Evolutionary conservation across 2,888 invertebrate species (phyloP).

Genomic region (Dendrolimus houi): DNA sequence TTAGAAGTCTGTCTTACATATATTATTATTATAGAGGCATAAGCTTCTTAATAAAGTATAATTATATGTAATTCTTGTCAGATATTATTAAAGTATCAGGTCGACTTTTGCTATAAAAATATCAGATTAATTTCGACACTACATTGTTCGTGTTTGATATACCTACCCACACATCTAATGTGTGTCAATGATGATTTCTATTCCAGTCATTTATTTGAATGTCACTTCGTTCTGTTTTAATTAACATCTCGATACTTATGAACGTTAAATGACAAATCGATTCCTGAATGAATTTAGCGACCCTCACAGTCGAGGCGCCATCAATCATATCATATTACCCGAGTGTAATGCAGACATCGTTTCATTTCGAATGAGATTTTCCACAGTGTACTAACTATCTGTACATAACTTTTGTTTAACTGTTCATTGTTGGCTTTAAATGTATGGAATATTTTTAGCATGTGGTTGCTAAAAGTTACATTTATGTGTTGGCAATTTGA

Average conservation of each 20-base stretch:
- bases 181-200: neutral
- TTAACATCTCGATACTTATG: conserved; percentile 32
- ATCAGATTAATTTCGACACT: conserved; percentile 16
- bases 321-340: conserved; percentile 39
- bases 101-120: conserved; percentile 6
- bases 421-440: neutral
- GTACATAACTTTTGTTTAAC: neutral
- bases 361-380: conserved; percentile 3
- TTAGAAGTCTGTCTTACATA: conserved; percentile 36
- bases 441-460: neutral
- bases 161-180: neutral
- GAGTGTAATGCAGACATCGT: conserved; percentile 12
- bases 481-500: conserved; percentile 12
- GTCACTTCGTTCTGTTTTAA: conserved; percentile 21
- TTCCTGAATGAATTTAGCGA: conserved; percentile 44
- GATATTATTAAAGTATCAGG: conserved; percentile 6
- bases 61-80: conserved; percentile 19
- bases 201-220: conserved; percentile 1
- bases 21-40: conserved; percentile 31
- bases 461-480: neutral
- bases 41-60: conserved; percentile 36
- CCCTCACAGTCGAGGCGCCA: conserved; percentile 29
- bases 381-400: conserved; percentile 10
- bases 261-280: conserved; percentile 50
- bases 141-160: conserved; percentile 1